Evolutionary conservation across 2,888 invertebrate genomes (phyloP), one percentile per base, ranked within the genome.

Genomic region (Drosophila hawaiiensis): DNA sequence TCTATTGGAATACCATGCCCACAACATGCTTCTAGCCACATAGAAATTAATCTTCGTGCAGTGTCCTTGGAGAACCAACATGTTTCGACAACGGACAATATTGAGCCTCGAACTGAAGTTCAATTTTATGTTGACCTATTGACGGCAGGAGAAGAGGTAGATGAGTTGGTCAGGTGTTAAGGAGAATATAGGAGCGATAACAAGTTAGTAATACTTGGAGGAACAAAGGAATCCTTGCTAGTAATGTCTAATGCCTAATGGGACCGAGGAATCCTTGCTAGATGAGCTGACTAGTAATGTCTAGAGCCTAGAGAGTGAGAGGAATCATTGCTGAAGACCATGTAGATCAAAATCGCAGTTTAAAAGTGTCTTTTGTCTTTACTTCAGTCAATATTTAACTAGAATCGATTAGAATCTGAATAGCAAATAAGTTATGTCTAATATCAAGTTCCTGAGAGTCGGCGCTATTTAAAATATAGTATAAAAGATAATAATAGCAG

Each of bases 1-100:
- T 25, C 43, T 25, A 47, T 25, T 16, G 16, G 25, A 22, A 37
- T n/a, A 73, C 62, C 72, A 69, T 53, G 37, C 62, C 62, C 62
- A 37, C n/a, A 31, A 56, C 25, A n/a, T n/a, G 41, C 10, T 55
- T 16, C n/a, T 37, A 59, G 1, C n/a, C 41, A 71, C 35, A 68
- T 70, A 29, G 39, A 59, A 68, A 68, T 58, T 41, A 70, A 41
- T 70, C 50, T 50, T 39, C 71, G 37, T 59, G 16, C 29, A 47
- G 55, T 71, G 60, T 58, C 68, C 68, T 55, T 55, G 37, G 19
- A 14, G 28, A 7, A n/a, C 3, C 2, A 53, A 14, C 7, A 33
- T 22, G 7, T 22, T 7, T 4, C 12, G 4, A 4, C 29, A 52
- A 5, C 9, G 22, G 22, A 22, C 22, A 22, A 22, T 25, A 47